Evolutionary conservation across 2,888 invertebrate species (phyloP).

Genomic region (Drosophila helvetica): DNA sequence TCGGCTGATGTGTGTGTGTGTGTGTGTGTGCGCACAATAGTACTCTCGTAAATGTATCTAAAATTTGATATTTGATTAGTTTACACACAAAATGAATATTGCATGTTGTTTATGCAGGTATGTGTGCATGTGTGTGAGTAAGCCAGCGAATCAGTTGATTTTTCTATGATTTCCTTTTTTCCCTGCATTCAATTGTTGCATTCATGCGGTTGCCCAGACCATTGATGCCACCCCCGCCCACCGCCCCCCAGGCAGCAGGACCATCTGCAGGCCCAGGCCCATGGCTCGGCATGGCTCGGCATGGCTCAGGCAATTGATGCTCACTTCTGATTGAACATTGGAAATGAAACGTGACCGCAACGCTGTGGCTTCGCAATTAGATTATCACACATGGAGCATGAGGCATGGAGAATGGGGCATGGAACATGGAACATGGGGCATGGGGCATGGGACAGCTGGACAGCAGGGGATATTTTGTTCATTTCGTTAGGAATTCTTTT

Average conservation of each 20-base stretch:
- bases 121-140: too few relatives aligned
- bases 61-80: constrained; percentile 70
- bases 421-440: constrained; percentile 22
- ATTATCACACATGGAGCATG: constrained; percentile 63
- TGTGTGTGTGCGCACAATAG: neutral
- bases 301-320: constrained; percentile 39
- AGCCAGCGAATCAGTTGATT: constrained; percentile 17
- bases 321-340: constrained; percentile 70
- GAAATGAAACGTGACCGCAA: constrained; percentile 64
- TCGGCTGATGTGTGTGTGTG: neutral
- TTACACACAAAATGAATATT: constrained; percentile 60
- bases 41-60: constrained; percentile 17
- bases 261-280: neutral
- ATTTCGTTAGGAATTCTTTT: constrained; percentile 50
- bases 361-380: constrained; percentile 77
- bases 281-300: neutral
- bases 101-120: constrained; percentile 45
- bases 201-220: constrained; percentile 38
- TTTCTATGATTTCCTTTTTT: constrained; percentile 13
- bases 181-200: constrained; percentile 38
- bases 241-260: neutral
- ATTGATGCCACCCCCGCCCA: too few relatives aligned
- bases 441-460: neutral
- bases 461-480: constrained; percentile 42
- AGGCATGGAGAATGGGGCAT: constrained; percentile 1